These are phyloP conservation scores for Sclerodermus sp. DNA, from an alignment of 2,888 invertebrate genomes.

Conservation along the genomic window DNA sequence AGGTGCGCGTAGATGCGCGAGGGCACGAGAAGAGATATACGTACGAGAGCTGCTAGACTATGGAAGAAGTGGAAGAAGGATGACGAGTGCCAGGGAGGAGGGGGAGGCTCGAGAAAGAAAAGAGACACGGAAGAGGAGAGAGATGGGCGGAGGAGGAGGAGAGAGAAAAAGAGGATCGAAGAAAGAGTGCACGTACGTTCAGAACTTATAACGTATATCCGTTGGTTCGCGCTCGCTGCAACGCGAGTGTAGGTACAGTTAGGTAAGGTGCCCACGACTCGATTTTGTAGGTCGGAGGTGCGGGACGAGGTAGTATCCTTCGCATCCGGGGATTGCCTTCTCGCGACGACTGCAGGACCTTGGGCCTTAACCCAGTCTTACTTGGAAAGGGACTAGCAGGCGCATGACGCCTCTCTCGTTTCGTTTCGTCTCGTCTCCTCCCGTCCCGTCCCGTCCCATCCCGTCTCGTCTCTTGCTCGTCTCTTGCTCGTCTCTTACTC, in stretches of 20 bases:
- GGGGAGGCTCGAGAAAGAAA: conserved; percentile 3
- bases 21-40: too few species aligned
- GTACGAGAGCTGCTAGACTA: neutral
- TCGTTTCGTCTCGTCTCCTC: conserved; percentile 20
- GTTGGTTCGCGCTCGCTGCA: conserved; percentile 20
- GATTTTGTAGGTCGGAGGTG: conserved; percentile 44
- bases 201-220: neutral
- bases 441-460: conserved; percentile 23
- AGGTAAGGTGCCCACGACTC: conserved; percentile 40
- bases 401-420: conserved; percentile 25
- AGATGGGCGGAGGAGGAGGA: conserved; percentile 4
- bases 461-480: conserved; percentile 24
- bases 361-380: conserved; percentile 56
- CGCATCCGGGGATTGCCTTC: conserved; percentile 31
- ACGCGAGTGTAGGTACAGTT: conserved; percentile 43
- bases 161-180: neutral
- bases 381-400: conserved; percentile 47
- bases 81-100: conserved; percentile 1
- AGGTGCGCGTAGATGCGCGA: too few species aligned
- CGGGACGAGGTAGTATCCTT: conserved; percentile 28
- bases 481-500: conserved; percentile 6
- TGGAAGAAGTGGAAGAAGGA: conserved; percentile 3
- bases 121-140: neutral
- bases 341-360: conserved; percentile 46
- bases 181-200: neutral